Percentiles rank a stretch among this genome's conserved stretches.
phyloP scores from a whole-genome alignment of 2,113 vertebrate genomes.

The Nesogale talazaci region DNA sequence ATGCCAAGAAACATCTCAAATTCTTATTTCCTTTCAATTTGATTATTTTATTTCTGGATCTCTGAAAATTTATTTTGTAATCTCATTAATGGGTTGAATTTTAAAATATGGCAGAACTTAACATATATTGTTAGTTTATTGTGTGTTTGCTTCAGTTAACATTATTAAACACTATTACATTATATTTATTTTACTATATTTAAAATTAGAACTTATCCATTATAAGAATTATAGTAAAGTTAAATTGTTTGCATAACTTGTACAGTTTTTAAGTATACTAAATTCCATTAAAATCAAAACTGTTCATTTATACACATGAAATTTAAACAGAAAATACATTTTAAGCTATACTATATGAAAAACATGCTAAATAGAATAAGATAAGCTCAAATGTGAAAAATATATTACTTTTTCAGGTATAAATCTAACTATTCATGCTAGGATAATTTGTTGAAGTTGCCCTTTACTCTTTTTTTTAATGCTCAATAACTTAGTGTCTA shows the following conservation, averaged over 20 bases:
- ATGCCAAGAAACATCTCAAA: not conserved
- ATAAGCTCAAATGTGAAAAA: constrained; percentile 1
- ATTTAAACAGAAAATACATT: constrained; percentile 62
- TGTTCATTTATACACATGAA: not conserved
- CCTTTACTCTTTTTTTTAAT: constrained; percentile 1
- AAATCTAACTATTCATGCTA: constrained; percentile 37
- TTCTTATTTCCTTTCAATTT: constrained; percentile 22
- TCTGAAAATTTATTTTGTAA: constrained; percentile 37
- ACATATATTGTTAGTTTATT: not conserved
- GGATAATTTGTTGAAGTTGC: constrained; percentile 29
- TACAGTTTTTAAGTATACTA: constrained; percentile 12
- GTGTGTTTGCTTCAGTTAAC: constrained; percentile 77
- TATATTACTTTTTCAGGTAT: constrained; percentile 31
- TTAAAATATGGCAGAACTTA: not conserved
- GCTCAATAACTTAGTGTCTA: not conserved
- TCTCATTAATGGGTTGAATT: not conserved
- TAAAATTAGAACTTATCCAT: constrained; percentile 75
- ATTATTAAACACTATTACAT: constrained; percentile 80
- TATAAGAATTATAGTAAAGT: constrained; percentile 78
- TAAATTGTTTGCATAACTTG: constrained; percentile 75
- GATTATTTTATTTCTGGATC: not conserved
- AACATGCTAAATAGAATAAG: constrained; percentile 19
- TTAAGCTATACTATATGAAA: constrained; percentile 27
- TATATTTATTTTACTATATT: constrained; percentile 77
- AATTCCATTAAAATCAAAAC: constrained; percentile 59